phyloP scores from a whole-genome alignment of 2,113 vertebrate species.

The Chloropsis hardwickii region DNA sequence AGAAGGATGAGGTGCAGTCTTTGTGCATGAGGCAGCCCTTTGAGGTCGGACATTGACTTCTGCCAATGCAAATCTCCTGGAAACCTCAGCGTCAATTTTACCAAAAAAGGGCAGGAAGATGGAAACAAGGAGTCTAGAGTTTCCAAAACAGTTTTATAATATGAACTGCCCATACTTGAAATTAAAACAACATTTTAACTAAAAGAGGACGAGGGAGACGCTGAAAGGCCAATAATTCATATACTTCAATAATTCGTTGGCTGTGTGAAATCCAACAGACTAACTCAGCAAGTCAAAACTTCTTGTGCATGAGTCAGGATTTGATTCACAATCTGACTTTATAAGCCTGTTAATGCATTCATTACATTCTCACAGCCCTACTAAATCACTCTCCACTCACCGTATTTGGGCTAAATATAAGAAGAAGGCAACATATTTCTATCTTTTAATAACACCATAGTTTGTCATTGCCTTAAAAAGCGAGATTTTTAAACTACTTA shows the following conservation, averaged over 20 bases:
- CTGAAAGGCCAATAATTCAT: background rate
- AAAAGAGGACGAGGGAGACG: background rate
- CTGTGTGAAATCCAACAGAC: background rate
- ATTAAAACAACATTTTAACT: background rate
- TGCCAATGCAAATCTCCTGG: background rate
- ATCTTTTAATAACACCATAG: background rate
- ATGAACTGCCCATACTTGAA: background rate
- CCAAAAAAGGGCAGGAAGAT: background rate
- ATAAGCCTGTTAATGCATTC: background rate
- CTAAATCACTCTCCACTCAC: background rate
- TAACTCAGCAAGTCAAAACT: slow-evolving; percentile 26
- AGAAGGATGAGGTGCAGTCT: background rate
- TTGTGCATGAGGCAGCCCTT: background rate
- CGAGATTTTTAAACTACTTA: background rate
- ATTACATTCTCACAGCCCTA: background rate
- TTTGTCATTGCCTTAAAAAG: background rate
- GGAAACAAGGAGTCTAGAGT: background rate
- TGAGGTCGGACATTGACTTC: background rate
- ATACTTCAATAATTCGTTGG: background rate
- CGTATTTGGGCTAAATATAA: background rate
- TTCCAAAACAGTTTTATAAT: background rate
- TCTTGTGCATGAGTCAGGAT: background rate
- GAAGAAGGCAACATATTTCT: background rate
- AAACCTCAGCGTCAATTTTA: background rate
- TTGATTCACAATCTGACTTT: slow-evolving; percentile 20